Evolutionary conservation across 2,113 vertebrate species (phyloP).

Genomic region (Mellivora capensis): DNA sequence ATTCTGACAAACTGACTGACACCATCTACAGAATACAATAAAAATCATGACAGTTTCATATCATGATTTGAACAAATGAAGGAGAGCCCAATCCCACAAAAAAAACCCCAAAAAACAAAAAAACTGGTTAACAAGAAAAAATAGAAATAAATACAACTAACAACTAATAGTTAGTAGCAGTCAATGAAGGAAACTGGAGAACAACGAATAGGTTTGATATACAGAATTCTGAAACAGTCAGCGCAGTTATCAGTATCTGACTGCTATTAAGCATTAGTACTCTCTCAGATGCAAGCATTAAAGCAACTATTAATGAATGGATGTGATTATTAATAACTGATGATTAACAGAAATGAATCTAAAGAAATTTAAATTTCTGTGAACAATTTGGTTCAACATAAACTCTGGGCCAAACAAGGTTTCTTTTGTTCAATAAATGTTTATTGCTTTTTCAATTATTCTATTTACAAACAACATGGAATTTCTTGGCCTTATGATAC

Average conservation of each 20-base stretch:
- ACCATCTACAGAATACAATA: slow-evolving; percentile 91
- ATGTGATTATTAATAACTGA: slow-evolving; percentile 95
- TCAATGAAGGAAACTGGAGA: slow-evolving; percentile 85
- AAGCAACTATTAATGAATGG: slow-evolving; percentile 93
- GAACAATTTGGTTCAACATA: slow-evolving; percentile 89
- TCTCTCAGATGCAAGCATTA: slow-evolving; percentile 91
- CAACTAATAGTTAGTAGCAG: slow-evolving; percentile 93
- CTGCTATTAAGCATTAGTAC: slow-evolving; percentile 96
- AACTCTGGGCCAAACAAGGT: slow-evolving; percentile 93
- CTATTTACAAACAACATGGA: slow-evolving; percentile 95
- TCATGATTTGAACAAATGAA: slow-evolving; percentile 92
- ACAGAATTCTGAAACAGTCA: slow-evolving; percentile 83
- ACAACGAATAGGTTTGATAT: slow-evolving; percentile 81
- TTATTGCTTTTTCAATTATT: slow-evolving; percentile 96
- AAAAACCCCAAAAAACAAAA: background rate
- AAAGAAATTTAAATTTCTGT: slow-evolving; percentile 84
- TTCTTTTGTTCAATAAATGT: slow-evolving; percentile 91
- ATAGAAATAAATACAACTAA: slow-evolving; percentile 89
- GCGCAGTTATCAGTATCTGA: slow-evolving; percentile 85
- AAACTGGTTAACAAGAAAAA: slow-evolving; percentile 86
- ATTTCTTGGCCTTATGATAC: slow-evolving; percentile 91
- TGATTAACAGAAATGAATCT: slow-evolving; percentile 94
- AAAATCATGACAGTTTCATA: slow-evolving; percentile 89
- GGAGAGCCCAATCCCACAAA: slow-evolving; percentile 87
- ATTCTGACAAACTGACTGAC: slow-evolving; percentile 88